Conservation (phyloP, 2,797 vertebrate species). For the Poecilia gillii region DNA sequence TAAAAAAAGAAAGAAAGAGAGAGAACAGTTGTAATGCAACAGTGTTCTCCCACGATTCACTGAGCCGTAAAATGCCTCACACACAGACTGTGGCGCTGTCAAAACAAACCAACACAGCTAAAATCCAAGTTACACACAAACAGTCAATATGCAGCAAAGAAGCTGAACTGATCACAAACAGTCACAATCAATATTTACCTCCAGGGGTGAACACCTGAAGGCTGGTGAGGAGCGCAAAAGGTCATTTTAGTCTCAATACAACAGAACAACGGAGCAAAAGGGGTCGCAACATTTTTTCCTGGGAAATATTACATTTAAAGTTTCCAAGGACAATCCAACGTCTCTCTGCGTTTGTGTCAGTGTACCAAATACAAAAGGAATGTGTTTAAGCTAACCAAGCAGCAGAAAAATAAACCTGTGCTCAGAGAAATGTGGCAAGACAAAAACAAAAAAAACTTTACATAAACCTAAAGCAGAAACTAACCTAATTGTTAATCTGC, state of each 20-base stretch:
- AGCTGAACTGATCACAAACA: constrained; percentile 57
- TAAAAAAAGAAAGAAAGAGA: constrained; percentile 32
- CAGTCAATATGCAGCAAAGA: constrained; percentile 36
- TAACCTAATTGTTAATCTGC: constrained; percentile 34
- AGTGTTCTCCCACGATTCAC: constrained; percentile 28
- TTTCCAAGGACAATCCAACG: constrained; percentile 20
- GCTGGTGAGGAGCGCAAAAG: constrained; percentile 25
- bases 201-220: constrained; percentile 15
- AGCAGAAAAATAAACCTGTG: constrained; percentile 21
- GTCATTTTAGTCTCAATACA: constrained; percentile 45
- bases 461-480: constrained; percentile 32
- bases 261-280: constrained; percentile 17
- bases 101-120: constrained; percentile 47
- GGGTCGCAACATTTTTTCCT: constrained; percentile 33
- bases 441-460: not conserved
- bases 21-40: constrained; percentile 28
- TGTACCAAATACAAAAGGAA: constrained; percentile 61
- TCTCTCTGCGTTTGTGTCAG: constrained; percentile 37
- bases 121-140: constrained; percentile 48
- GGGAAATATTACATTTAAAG: constrained; percentile 37
- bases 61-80: constrained; percentile 32
- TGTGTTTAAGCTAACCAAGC: constrained; percentile 62
- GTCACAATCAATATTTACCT: constrained; percentile 55
- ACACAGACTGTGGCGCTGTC: constrained; percentile 26
- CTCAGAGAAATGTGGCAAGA: constrained; percentile 16